Percentiles rank a stretch among this genome's conserved stretches.
Conservation (phyloP, 30 jellyfish, hydroid and myxozoan species). For the Sanderia malayensis region DNA sequence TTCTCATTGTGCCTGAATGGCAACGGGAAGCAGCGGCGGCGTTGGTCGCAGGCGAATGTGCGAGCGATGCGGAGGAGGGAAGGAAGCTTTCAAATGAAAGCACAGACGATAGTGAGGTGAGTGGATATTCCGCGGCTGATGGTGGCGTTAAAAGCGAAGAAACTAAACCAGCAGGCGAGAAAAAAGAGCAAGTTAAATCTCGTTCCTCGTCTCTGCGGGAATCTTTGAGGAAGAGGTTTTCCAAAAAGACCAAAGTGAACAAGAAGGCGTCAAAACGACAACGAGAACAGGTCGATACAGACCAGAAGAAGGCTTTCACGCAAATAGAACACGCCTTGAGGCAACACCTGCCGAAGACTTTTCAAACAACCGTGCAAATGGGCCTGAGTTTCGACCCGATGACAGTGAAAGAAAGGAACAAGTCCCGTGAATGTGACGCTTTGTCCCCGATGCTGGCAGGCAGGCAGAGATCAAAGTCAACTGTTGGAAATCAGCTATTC, state of each 20-base stretch:
- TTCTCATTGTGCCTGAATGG: background rate
- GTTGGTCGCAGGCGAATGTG: background rate
- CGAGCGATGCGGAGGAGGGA: too few species aligned
- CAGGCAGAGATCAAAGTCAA: constrained; percentile 37
- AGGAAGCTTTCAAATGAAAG: background rate
- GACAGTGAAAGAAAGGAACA: constrained; percentile 38
- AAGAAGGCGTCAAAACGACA: background rate
- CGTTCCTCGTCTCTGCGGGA: background rate
- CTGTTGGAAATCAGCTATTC: constrained; percentile 2
- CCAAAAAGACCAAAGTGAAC: background rate
- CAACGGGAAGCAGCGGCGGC: background rate
- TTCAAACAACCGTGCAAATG: constrained; percentile 63
- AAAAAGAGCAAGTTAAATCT: background rate
- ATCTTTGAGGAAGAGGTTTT: constrained; percentile 16
- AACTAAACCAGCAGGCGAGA: background rate
- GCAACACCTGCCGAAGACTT: constrained; percentile 53
- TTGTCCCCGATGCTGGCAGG: constrained; percentile 19
- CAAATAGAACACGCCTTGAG: constrained; percentile 61
- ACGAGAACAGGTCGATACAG: constrained; percentile 7
- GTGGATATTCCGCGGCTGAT: background rate
- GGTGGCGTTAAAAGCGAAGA: background rate
- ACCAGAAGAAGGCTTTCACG: constrained; percentile 26
- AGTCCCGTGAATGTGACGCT: constrained; percentile 24
- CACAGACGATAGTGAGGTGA: background rate
- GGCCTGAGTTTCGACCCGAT: constrained; percentile 75